Conservation (phyloP, 2,888 invertebrate genomes). For the Stramonita haemastoma region DNA sequence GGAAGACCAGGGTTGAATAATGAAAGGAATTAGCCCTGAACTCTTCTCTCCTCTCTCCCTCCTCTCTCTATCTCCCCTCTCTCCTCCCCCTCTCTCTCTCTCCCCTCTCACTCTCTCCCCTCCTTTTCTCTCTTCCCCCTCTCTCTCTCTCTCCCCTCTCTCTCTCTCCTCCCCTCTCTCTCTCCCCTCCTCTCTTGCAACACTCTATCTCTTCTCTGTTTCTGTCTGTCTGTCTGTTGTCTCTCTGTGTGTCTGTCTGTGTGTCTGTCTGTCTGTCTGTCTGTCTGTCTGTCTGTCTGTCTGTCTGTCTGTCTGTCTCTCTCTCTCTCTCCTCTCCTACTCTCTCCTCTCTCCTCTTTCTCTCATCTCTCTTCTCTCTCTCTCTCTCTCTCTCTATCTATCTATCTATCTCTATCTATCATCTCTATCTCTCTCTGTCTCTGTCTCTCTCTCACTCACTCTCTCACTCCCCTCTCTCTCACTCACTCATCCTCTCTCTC, state of each 20-base stretch:
- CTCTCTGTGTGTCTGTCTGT: too few relatives aligned
- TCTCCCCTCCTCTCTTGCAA: too few relatives aligned
- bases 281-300: too few relatives aligned
- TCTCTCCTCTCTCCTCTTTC: neutral
- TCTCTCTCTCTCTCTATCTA: neutral
- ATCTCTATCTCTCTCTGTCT: neutral
- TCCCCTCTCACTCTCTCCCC: too few relatives aligned
- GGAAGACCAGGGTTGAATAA: constrained; percentile 57
- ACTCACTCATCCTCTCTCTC: neutral
- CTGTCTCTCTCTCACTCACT: neutral
- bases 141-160: too few relatives aligned
- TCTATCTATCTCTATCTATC: neutral
- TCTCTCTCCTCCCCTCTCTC: too few relatives aligned
- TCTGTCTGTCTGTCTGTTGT: too few relatives aligned
- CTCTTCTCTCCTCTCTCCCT: neutral
- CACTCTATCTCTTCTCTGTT: too few relatives aligned
- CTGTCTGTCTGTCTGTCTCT: neutral
- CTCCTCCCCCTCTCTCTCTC: constrained; percentile 45
- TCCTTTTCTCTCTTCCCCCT: too few relatives aligned
- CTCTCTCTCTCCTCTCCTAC: neutral
- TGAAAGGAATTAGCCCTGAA: constrained; percentile 57
- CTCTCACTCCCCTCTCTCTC: neutral
- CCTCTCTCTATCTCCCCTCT: constrained; percentile 6
- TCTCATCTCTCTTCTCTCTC: constrained; percentile 38
- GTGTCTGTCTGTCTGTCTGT: too few relatives aligned